Base-by-base conservation (phyloP, 2,113 vertebrate genomes). In the Lutjanus erythropterus region DNA sequence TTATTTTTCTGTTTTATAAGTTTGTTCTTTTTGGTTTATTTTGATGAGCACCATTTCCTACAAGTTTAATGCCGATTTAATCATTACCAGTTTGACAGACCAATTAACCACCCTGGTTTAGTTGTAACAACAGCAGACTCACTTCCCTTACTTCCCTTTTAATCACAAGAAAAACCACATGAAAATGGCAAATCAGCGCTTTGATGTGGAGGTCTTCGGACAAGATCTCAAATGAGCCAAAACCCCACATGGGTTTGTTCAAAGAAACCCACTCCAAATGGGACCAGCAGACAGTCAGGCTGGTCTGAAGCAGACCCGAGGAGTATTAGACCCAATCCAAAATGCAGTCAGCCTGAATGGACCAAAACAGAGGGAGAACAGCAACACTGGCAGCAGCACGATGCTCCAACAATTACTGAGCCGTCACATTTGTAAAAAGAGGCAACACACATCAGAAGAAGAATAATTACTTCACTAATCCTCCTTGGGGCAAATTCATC, bases 261-360 rank as follows among this genome's bases (percentile, higher is more conserved):
- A 23, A 61, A 23, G n/a, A 23, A 39, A 39, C 5, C 21, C 4
- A 3, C 11, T 23, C 14, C 7, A 29, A 46, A 44, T 46, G 41
- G 39, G 61, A 29, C 41, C 61, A 52, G 65, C 15, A 52, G 65
- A 52, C n/a, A 33, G 8, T 56, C 27, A 67, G 65, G 7, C 12
- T 49, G 14, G 59, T 25, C 15, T 49, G 23, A 49, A 58, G 47
- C 41, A 23, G 21, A 62, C 29, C 41, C 9, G 19, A 46, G n/a
- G 14, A 75, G 64, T 56, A 70, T 75, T 60, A 53, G 59, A 55
- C 42, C 33, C 50, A 21, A 58, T 46, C 42, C 27, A 58, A 33
- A 71, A 55, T 8, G 58, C 14, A 27, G 52, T 25, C 0, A 35
- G 52, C 47, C n/a, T 55, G n/a, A 79, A 79, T 12, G 47, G 77